phyloP scores from a whole-genome alignment of 2,888 invertebrate genomes.

The Phorcus lineatus region DNA sequence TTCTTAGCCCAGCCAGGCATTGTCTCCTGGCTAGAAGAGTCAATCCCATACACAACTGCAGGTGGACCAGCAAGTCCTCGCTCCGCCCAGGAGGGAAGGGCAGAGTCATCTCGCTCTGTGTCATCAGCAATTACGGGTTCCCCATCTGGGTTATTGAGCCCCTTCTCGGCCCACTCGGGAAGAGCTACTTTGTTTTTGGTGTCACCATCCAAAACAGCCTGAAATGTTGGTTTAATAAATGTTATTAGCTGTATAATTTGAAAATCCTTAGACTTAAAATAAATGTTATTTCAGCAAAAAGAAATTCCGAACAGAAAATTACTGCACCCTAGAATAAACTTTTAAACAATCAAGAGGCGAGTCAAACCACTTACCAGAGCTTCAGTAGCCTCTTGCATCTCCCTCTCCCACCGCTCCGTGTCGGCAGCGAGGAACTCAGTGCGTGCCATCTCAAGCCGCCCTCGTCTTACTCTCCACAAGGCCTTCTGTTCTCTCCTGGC shows the following conservation, averaged over 20 bases:
- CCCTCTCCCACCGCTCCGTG: constrained; percentile 53
- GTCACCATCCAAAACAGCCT: constrained; percentile 10
- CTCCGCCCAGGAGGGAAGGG: constrained; percentile 51
- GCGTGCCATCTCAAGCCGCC: constrained; percentile 59
- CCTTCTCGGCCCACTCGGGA: constrained; percentile 30
- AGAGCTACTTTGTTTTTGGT: constrained; percentile 4
- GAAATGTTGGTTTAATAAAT: neutral
- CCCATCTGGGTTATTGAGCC: neutral
- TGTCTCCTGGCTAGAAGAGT: constrained; percentile 11
- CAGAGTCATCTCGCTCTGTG: neutral
- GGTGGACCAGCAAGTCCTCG: constrained; percentile 37
- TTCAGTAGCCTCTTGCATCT: constrained; percentile 50
- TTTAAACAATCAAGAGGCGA: neutral
- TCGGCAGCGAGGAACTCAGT: constrained; percentile 58
- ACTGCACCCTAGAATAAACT: neutral
- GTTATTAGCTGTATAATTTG: too few relatives aligned
- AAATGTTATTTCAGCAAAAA: too few relatives aligned
- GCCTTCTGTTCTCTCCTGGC: constrained; percentile 69
- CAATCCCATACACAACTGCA: constrained; percentile 34
- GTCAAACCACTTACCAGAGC: constrained; percentile 42
- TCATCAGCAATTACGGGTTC: neutral
- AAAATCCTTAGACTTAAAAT: too few relatives aligned
- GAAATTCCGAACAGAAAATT: neutral
- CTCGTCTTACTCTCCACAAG: constrained; percentile 69
- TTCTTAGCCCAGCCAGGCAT: neutral